A percentile compares a stretch with the other conserved stretches of the same genome.
phyloP scores from a whole-genome alignment of 1,140 invertebrate genomes.

The Vollenhovia emeryi region DNA sequence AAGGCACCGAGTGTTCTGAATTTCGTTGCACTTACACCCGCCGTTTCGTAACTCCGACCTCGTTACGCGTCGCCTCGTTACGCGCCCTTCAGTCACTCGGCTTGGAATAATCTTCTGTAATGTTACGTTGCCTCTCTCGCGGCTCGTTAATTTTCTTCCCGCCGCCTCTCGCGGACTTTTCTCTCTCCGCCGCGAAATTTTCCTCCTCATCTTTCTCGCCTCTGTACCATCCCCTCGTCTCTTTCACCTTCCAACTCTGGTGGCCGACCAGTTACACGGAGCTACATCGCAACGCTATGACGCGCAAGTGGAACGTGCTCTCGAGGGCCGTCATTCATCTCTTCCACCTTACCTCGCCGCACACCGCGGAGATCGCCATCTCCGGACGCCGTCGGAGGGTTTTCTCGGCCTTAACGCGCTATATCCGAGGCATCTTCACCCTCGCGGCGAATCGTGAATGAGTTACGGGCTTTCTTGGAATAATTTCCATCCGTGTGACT shows the following conservation, averaged over 20 bases:
- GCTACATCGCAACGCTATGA: constrained; percentile 51
- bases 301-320: constrained; percentile 69
- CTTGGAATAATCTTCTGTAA: not conserved
- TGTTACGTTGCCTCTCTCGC: not conserved
- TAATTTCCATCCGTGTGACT: not conserved
- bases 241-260: constrained; percentile 73
- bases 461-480: constrained; percentile 20
- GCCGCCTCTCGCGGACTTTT: constrained; percentile 10
- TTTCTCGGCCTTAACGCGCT: constrained; percentile 35
- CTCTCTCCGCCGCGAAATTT: constrained; percentile 27
- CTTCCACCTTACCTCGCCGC: constrained; percentile 15
- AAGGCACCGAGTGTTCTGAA: not conserved
- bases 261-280: constrained; percentile 71
- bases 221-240: constrained; percentile 45
- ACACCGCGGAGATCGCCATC: constrained; percentile 45
- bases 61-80: constrained; percentile 24
- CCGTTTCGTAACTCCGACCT: constrained; percentile 62
- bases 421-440: constrained; percentile 48
- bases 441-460: constrained; percentile 32
- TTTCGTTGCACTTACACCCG: constrained; percentile 15
- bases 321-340: constrained; percentile 55
- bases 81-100: not conserved
- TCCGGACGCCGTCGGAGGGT: constrained; percentile 40
- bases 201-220: constrained; percentile 20
- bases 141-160: constrained; percentile 30